Percentiles rank a stretch among this genome's conserved stretches.
phyloP scores from a whole-genome alignment of 2,113 vertebrate species.

The Oreotrochilus melanogaster region DNA sequence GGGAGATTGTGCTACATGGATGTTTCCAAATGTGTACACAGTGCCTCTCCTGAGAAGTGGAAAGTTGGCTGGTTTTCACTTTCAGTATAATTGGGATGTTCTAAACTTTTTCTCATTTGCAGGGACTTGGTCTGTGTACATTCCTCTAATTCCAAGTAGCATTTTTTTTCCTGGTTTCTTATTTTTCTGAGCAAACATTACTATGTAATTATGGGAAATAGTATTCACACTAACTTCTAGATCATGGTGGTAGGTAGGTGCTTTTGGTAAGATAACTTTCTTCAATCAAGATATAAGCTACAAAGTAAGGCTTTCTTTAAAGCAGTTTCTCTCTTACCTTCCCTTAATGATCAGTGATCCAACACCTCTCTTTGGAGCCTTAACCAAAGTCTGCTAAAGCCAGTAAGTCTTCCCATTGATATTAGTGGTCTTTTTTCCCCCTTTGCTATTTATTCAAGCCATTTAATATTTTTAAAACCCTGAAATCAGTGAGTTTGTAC shows the following conservation, averaged over 20 bases:
- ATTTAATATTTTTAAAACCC: not conserved
- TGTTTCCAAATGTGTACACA: not conserved
- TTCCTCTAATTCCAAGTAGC: not conserved
- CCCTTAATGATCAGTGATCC: not conserved
- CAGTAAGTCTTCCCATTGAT: accelerated
- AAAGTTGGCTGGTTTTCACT: not conserved
- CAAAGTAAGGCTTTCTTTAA: not conserved
- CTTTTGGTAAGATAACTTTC: not conserved
- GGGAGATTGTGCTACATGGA: not conserved
- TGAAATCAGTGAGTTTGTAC: not conserved
- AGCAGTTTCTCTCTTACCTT: not conserved
- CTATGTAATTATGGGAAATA: not conserved
- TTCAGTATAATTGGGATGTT: not conserved
- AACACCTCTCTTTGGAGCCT: not conserved
- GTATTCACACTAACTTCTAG: not conserved
- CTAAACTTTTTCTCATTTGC: not conserved
- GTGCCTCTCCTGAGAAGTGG: not conserved
- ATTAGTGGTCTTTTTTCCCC: not conserved
- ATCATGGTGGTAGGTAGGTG: not conserved
- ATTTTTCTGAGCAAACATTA: not conserved
- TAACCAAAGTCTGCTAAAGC: not conserved
- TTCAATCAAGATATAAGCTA: not conserved
- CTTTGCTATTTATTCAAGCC: not conserved
- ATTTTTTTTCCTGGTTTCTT: not conserved
- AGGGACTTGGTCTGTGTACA: not conserved